phyloP scores from a whole-genome alignment of 2,888 invertebrate species.

The Chrysotoxum bicinctum region DNA sequence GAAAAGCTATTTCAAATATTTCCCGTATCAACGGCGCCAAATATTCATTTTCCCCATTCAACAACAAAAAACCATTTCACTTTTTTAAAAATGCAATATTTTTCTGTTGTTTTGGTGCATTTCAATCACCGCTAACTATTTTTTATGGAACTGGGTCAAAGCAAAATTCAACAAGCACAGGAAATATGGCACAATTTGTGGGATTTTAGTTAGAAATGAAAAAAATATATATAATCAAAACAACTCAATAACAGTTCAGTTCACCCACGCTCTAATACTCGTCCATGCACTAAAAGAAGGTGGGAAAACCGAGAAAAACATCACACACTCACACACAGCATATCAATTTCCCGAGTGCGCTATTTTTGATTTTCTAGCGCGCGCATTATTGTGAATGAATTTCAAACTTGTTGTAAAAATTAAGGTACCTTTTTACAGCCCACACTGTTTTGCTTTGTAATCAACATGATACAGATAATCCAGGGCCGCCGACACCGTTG shows the following conservation, averaged over 20 bases:
- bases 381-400: conserved; percentile 26
- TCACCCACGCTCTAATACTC: neutral
- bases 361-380: conserved; percentile 37
- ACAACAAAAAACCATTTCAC: neutral
- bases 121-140: conserved; percentile 11
- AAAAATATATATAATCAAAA: conserved; percentile 22
- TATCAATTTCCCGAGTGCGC: conserved; percentile 45
- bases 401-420: conserved; percentile 14
- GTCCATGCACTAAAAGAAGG: conserved; percentile 1
- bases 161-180: conserved; percentile 2
- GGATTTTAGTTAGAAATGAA: conserved; percentile 20
- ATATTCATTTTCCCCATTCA: neutral
- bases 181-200: conserved; percentile 21
- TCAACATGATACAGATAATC: conserved; percentile 15
- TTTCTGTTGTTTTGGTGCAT: conserved; percentile 12
- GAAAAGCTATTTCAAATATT: neutral
- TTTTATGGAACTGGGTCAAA: conserved; percentile 44
- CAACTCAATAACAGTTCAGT: conserved; percentile 15
- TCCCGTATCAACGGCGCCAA: neutral
- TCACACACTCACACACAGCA: neutral
- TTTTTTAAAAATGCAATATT: conserved; percentile 5
- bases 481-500: neutral
- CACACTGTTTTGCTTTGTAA: conserved; percentile 12
- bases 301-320: neutral
- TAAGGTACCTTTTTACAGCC: neutral